Evolutionary conservation across 2,888 invertebrate genomes (phyloP), one percentile per base, ranked within the genome.

Genomic region (Ochropleura leucogaster): DNA sequence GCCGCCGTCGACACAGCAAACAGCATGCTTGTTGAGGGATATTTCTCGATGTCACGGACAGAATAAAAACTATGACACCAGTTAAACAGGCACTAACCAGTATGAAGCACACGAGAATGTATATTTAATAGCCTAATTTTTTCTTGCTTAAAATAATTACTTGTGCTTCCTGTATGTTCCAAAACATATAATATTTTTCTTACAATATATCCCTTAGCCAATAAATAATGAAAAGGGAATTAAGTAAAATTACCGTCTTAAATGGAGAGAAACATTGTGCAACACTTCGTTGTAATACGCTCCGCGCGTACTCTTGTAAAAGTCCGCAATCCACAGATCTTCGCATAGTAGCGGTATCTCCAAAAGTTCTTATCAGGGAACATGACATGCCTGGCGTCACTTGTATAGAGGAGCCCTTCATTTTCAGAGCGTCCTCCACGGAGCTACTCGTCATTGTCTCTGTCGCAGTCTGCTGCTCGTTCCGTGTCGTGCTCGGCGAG

Each of bases 341-440:
- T 72, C 87, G 89, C 63, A 90, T 63, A 3, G 73, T 74, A 1
- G 90, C 89, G 0, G 72, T 73, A 55, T 90, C 86, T 64, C 89
- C 79, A 0, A 85, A 89, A 46, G 82, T 87, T 6, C 90, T 90
- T 14, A 93, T 92, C 87, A 94, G 88, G 68, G 80, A 93, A 73
- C 94, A 94, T 3, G 76, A 88, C 94, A 93, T 94, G 7, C 88
- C 92, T 4, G 90, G 87, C 3, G 89, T 91, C 18, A 94, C 92
- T 69, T 85, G 67, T 67, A 94, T 86, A 0, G 94, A 91, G 0
- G 93, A 91, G 0, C 94, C 94, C 85, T 93, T 94, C 0, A 83
- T 89, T 20, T 90, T 73, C 65, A 93, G 76, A 4, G 94, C 94
- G 53, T 94, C 92, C 0, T 89, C 89, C 2, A 92, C 89, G 0